Percentiles rank a stretch among this genome's conserved stretches.
These are phyloP conservation scores for Drosophila serrata DNA, from an alignment of 1,140 invertebrate species.

Conservation along the genomic window DNA sequence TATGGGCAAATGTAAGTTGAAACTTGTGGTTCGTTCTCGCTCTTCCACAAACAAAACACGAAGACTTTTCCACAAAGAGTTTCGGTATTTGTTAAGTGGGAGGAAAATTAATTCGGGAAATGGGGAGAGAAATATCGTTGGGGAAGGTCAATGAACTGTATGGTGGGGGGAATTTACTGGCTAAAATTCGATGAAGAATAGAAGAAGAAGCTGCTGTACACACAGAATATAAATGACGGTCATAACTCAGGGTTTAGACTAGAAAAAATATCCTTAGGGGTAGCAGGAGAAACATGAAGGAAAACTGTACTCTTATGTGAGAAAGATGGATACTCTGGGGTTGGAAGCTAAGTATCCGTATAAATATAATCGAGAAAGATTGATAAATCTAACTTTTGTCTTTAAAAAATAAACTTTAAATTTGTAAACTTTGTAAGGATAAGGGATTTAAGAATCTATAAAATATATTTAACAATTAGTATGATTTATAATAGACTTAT, in stretches of 20 bases:
- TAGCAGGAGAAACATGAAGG: constrained; percentile 1
- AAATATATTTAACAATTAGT: too few species aligned
- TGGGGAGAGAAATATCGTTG: not conserved
- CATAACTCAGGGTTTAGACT: constrained; percentile 30
- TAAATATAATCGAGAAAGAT: not conserved
- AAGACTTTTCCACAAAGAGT: constrained; percentile 33
- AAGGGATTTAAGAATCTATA: not conserved
- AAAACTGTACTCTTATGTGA: not conserved
- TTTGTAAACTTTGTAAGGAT: not conserved
- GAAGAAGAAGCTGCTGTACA: constrained; percentile 7
- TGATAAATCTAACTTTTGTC: not conserved
- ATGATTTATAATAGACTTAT: not conserved
- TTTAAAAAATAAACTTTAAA: not conserved
- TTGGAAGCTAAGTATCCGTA: not conserved
- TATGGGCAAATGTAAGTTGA: constrained; percentile 70
- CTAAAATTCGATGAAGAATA: constrained; percentile 5
- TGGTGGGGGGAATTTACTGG: not conserved
- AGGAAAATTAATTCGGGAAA: constrained; percentile 24
- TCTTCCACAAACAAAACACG: constrained; percentile 28
- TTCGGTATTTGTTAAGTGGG: constrained; percentile 32
- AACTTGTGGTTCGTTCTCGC: constrained; percentile 41
- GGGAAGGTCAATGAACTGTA: constrained; percentile 39
- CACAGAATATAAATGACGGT: constrained; percentile 34
- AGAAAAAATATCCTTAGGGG: constrained; percentile 9
- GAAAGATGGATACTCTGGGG: not conserved